Percentiles rank a stretch among this genome's conserved stretches.
These are phyloP conservation scores for Cynodonichthys magdalenae DNA, from an alignment of 2,797 vertebrate genomes.

Conservation along the genomic window DNA sequence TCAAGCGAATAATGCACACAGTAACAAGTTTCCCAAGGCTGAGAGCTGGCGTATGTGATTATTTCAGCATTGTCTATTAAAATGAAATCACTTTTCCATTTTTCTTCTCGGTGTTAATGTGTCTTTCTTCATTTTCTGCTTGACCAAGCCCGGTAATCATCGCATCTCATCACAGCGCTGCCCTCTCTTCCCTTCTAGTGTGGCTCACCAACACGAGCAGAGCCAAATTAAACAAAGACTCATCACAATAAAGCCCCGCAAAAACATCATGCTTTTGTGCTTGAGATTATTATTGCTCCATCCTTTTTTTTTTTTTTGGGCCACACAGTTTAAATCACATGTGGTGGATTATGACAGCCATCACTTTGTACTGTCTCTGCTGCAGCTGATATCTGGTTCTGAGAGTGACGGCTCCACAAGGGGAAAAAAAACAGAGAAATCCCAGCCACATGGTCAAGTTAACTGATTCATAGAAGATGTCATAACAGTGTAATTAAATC, in stretches of 20 bases:
- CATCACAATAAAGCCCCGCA: conserved; percentile 76
- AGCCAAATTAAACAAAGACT: conserved; percentile 79
- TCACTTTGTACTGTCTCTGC: conserved; percentile 63
- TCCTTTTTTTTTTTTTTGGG: conserved; percentile 54
- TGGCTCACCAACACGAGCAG: conserved; percentile 63
- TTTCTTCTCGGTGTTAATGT: conserved; percentile 75
- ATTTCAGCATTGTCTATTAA: conserved; percentile 64
- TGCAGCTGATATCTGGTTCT: conserved; percentile 53
- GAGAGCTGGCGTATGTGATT: conserved; percentile 43
- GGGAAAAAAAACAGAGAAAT: conserved; percentile 24
- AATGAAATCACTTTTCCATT: conserved; percentile 73
- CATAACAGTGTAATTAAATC: conserved; percentile 73
- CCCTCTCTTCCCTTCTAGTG: conserved; percentile 56
- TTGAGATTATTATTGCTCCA: conserved; percentile 64
- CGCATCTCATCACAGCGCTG: conserved; percentile 75
- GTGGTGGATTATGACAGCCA: conserved; percentile 61
- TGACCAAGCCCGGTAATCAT: conserved; percentile 79
- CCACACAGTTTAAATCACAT: conserved; percentile 64
- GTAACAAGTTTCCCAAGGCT: conserved; percentile 23
- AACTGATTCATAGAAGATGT: conserved; percentile 67
- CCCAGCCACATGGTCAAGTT: conserved; percentile 59
- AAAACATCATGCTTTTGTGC: conserved; percentile 76
- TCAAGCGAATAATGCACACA: conserved; percentile 32
- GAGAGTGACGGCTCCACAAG: conserved; percentile 48
- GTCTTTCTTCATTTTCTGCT: conserved; percentile 83